Evolutionary conservation across 2,888 invertebrate species (phyloP), one percentile per base, ranked within the genome.

Genomic region (Gymnoscelis rufifasciata): DNA sequence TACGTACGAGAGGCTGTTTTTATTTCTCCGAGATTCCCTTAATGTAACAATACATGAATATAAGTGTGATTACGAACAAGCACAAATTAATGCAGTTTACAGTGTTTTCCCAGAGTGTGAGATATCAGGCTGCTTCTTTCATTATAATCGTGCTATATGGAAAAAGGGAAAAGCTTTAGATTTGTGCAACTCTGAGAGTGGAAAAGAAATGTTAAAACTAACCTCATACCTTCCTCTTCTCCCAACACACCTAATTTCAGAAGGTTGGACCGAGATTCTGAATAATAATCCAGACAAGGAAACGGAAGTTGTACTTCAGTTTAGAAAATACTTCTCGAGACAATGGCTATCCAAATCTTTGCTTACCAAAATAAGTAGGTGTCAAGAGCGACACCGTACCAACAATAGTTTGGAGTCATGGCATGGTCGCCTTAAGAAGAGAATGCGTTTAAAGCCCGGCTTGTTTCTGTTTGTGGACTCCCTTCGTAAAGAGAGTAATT

Each of bases 61-160:
- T 40, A 48, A 43, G 36, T 43, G 48, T 37, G 43, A 43, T 33
- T 48, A 28, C 19, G 40, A 43, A 26, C 30, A 29, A 39, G 43
- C 39, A 14, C 48, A 48, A 39, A 28, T 38, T 8, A 47, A 48
- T 14, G 47, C 43, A 24, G 15, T 38, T 11, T 36, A 48, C 30
- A 43, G 36, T 19, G 43, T 40, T 7, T 48, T 38, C 27, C 43
- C 43, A 19, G 40, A 44, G 23, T 39, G 39, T 26, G 30, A 48
- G n/a, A 36, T 43, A 14, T 35, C 29, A 31, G 48, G 43, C 10
- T 48, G 40, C 31, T 48, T 40, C 33, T 48, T 39, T 29, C 37
- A 43, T 12, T 48, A 26, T n/a, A 48, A 48, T 43, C 37, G 40
- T 31, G 43, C 39, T n/a, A 29, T 48, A 15, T 36, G 36, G 36